Base-by-base conservation (phyloP, 2,797 vertebrate genomes). In the Discoglossus pictus region DNA sequence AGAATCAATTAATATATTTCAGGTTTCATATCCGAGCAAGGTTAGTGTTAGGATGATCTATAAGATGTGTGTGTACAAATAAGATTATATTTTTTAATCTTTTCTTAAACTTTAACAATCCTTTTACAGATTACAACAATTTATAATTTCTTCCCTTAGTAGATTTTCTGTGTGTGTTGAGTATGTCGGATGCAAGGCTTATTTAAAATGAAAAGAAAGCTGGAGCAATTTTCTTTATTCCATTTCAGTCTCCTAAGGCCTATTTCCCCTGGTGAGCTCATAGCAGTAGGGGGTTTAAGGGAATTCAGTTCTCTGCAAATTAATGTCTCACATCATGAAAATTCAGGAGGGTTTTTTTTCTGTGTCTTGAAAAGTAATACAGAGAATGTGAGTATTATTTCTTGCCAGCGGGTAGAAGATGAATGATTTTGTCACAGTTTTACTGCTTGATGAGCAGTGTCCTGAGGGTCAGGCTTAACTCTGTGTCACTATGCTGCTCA, bases 351-450 rank as follows among this genome's bases (percentile, higher is more conserved):
- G 79, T 82, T 86, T 84, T 84, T 63, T 65, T 42, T 71, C 48
- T 81, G 68, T 88, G 84, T 89, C 87, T 88, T 89, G 85, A 88
- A 89, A 91, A 90, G 88, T 89, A 91, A 90, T 90, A 90, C 87
- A 90, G 89, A 88, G 88, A 90, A 86, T 88, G 85, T 68, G 79
- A 91, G 87, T 90, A 88, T 91, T 91, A 92, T 92, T 92, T 91
- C 88, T 91, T 90, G 88, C 90, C 89, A 92, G 88, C 87, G 88
- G 90, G 87, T 89, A 85, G 88, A 91, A 91, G 87, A 91, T 92
- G 88, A 91, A 91, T 92, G 90, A 92, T 91, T 92, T 90, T 90
- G 89, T 90, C 88, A 91, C 86, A 89, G 86, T 90, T 92, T 89
- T 91, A 89, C 89, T 91, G 87, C 89, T 89, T 92, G 90, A 91